phyloP scores from a whole-genome alignment of 2,113 vertebrate species.

The Mesitornis unicolor region DNA sequence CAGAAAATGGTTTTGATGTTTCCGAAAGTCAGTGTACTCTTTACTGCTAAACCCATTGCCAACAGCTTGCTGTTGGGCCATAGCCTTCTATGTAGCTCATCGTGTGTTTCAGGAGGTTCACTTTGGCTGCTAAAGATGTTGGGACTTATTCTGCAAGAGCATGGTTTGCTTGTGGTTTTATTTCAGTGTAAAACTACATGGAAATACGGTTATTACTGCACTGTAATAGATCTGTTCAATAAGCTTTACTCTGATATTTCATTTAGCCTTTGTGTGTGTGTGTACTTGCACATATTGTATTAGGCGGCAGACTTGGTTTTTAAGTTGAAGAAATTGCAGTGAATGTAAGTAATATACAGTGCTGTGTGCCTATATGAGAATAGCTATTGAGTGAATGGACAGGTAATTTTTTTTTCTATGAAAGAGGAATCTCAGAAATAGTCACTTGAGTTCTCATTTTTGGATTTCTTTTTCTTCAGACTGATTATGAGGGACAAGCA shows the following conservation, averaged over 20 bases:
- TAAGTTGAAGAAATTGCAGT: not conserved
- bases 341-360: not conserved
- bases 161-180: not conserved
- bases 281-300: not conserved
- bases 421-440: not conserved
- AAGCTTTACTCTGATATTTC: not conserved
- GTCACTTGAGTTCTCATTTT: not conserved
- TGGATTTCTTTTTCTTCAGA: conserved; percentile 75
- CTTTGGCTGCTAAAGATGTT: not conserved
- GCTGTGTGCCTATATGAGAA: not conserved
- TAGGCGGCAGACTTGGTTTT: not conserved
- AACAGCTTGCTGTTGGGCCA: not conserved
- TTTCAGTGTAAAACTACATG: not conserved
- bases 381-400: not conserved
- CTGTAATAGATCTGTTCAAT: not conserved
- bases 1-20: not conserved
- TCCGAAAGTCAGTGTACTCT: not conserved
- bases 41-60: not conserved
- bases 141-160: not conserved
- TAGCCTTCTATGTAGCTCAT: not conserved
- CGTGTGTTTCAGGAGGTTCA: not conserved
- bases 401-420: not conserved
- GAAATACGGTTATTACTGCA: not conserved
- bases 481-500: conserved; percentile 95
- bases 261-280: not conserved